Percentiles rank a stretch among this genome's conserved stretches.
Evolutionary conservation across 2,888 invertebrate genomes (phyloP).

Genomic region (Drosophila nigricruria): DNA sequence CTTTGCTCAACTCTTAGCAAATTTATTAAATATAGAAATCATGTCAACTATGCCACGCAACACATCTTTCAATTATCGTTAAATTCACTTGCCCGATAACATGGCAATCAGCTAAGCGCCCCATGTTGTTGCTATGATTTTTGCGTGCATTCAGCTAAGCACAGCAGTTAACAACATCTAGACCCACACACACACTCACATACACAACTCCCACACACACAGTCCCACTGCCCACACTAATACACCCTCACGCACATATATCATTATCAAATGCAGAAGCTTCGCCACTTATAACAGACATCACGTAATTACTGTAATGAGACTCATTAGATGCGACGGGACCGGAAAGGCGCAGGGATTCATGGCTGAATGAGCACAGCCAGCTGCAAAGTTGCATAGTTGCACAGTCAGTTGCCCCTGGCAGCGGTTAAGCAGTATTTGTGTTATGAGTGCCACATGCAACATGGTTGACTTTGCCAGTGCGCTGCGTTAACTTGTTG

Average conservation of each 20-base stretch:
- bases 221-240: no score
- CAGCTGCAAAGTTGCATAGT: slow-evolving; percentile 5
- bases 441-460: slow-evolving; percentile 21
- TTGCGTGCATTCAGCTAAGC: slow-evolving; percentile 4
- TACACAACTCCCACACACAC: background rate
- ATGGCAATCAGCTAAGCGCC: slow-evolving; percentile 5
- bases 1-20: background rate
- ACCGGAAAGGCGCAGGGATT: slow-evolving; percentile 17
- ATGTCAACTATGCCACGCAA: background rate
- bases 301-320: slow-evolving; percentile 72
- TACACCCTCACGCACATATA: background rate
- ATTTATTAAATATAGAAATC: background rate
- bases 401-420: slow-evolving; percentile 6
- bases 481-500: slow-evolving; percentile 16
- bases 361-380: slow-evolving; percentile 11
- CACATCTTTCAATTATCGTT: background rate
- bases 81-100: background rate
- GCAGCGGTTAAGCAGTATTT: slow-evolving; percentile 7
- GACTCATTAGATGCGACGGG: slow-evolving; percentile 66
- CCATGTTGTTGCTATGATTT: background rate
- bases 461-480: slow-evolving; percentile 9
- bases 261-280: slow-evolving; percentile 33
- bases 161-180: background rate
- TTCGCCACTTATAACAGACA: slow-evolving; percentile 41
- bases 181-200: background rate